Evolutionary conservation across 2,888 invertebrate genomes (phyloP), one percentile per base, ranked within the genome.

Genomic region (Urechis unicinctus): DNA sequence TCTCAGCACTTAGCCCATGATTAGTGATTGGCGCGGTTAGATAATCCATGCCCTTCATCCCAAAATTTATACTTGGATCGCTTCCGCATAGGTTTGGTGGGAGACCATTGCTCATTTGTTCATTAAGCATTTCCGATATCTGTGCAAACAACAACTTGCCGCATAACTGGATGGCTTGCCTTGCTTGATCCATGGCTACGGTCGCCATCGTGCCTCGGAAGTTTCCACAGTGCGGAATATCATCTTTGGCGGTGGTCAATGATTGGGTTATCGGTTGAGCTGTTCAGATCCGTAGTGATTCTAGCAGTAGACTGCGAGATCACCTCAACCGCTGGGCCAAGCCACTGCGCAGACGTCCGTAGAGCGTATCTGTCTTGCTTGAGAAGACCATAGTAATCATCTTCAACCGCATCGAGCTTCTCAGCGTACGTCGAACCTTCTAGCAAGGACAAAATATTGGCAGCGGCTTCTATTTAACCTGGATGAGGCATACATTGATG

Each of bases 81-180:
- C 61, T 53, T 6, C 67, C 68, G 48, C 58, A 50, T 4, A 68
- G 58, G 49, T 68, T 68, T 28, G 67, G 67, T n/a, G 68, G 60
- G 17, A 68, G 57, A 5, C 65, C 64, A 24, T 60, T 51, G 52
- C 59, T 68, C 47, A 62, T 56, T 6, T 58, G 59, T 29, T 49
- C 46, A 45, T 68, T 67, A 21, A 67, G 57, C 6, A 68, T 54
- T 53, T 68, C 68, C 9, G 61, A 53, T 46, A 68, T 57, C 52
- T 68, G 68, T 21, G 63, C 68, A 49, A 67, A 64, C 13, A 67
- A 50, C 5, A 68, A 61, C 49, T 66, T 65, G 1, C 66, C 68
- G 54, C 68, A 67, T 22, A 68, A 45, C 36, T 66, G 66, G 6
- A 68, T 9, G 1, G 55, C 59, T 49, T 68, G 67, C 26, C 68